A percentile compares a stretch with the other conserved stretches of the same genome.
These are phyloP conservation scores for Heteropelma amictum DNA, from an alignment of 2,888 invertebrate species.

Conservation along the genomic window DNA sequence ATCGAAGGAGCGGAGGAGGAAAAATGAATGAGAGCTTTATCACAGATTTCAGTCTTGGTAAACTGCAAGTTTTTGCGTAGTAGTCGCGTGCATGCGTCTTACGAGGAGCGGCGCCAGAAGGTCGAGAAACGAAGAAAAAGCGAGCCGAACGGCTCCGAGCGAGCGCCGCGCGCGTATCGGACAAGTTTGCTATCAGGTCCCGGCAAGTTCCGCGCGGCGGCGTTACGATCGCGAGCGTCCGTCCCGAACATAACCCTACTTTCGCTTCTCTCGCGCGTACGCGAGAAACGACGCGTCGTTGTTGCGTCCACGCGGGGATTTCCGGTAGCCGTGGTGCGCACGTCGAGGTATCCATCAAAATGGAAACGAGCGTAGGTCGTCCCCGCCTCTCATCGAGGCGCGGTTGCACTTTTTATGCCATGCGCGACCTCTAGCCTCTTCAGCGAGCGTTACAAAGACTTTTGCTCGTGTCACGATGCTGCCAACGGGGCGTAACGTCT, in stretches of 20 bases:
- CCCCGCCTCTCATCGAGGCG: conserved; percentile 25
- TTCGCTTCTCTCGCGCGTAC: too few relatives aligned
- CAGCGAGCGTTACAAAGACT: too few relatives aligned
- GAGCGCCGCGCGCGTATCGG: conserved; percentile 19
- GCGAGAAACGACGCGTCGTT: too few relatives aligned
- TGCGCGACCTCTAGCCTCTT: conserved; percentile 47
- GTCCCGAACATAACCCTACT: background rate
- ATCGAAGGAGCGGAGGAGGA: background rate
- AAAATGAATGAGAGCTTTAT: conserved; percentile 2
- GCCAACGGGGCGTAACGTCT: background rate
- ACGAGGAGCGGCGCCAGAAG: background rate
- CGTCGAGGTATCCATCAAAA: background rate
- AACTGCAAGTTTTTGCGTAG: background rate
- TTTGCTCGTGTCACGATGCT: too few relatives aligned
- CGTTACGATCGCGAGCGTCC: conserved; percentile 6
- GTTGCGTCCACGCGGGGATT: too few relatives aligned
- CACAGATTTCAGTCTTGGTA: conserved; percentile 16
- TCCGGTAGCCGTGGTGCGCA: too few relatives aligned
- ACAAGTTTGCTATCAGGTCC: conserved; percentile 49
- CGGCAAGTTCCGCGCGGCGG: conserved; percentile 35
- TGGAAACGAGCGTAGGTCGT: conserved; percentile 13
- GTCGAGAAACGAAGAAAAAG: background rate
- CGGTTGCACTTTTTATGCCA: conserved; percentile 29
- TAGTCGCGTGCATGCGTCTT: background rate
- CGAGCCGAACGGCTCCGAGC: background rate